A percentile compares a stretch with the other conserved stretches of the same genome.
These are phyloP conservation scores for Heteractis magnifica DNA, from an alignment of 92 coral and sea anemone species.

Conservation along the genomic window DNA sequence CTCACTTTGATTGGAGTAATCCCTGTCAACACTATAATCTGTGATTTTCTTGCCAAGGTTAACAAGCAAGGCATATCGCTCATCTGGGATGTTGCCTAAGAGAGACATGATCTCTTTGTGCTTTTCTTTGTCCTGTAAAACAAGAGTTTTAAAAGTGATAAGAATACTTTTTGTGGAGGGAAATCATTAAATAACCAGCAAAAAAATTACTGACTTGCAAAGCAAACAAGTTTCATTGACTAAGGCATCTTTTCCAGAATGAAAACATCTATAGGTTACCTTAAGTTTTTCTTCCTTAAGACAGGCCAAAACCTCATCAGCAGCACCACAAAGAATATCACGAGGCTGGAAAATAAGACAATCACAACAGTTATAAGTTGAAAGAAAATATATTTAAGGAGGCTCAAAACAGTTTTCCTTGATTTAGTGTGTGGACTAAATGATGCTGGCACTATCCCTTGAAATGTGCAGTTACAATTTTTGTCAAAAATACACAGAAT, in stretches of 20 bases:
- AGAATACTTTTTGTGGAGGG: no score
- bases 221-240: no score
- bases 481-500: no score
- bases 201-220: no score
- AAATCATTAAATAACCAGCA: no score
- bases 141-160: neutral
- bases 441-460: no score
- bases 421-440: no score
- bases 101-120: constrained; percentile 86
- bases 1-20: constrained; percentile 79
- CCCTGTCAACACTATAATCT: constrained; percentile 84
- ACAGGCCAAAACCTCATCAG: constrained; percentile 90
- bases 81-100: constrained; percentile 92
- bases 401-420: no score
- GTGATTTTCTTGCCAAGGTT: constrained; percentile 98
- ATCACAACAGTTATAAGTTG: constrained; percentile 6
- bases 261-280: constrained; percentile 35
- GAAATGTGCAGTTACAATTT: no score
- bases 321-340: constrained; percentile 96
- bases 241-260: neutral
- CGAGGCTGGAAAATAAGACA: constrained; percentile 63
- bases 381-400: no score
- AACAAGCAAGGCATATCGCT: constrained; percentile 87
- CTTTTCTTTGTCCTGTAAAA: constrained; percentile 86
- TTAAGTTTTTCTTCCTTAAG: constrained; percentile 90